phyloP scores from a whole-genome alignment of 2,113 vertebrate genomes.

The Gopherus flavomarginatus region DNA sequence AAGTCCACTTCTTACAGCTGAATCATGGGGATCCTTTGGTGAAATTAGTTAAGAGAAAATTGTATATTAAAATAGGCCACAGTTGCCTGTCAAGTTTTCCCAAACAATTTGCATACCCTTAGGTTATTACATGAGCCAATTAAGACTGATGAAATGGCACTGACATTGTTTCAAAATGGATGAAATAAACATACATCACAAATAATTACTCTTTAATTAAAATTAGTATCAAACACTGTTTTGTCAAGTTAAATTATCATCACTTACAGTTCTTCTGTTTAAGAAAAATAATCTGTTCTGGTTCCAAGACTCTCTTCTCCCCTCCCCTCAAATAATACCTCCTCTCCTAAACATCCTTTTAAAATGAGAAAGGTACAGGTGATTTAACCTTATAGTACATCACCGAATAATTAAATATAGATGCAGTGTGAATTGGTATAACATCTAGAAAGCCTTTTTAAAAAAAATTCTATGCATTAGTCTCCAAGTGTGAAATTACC shows the following conservation, averaged over 20 bases:
- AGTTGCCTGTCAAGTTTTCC: background rate
- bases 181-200: background rate
- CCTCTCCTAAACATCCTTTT: background rate
- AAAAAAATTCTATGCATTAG: conserved; percentile 16
- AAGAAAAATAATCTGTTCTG: background rate
- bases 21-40: background rate
- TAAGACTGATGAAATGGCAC: background rate
- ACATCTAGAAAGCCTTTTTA: background rate
- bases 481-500: conserved; percentile 47
- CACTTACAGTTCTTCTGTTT: background rate
- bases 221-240: background rate
- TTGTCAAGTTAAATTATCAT: background rate
- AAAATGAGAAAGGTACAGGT: background rate
- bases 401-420: background rate
- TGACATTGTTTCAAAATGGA: background rate
- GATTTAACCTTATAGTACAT: background rate
- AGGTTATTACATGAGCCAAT: background rate
- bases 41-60: background rate
- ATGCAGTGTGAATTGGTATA: background rate
- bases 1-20: background rate
- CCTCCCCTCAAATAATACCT: background rate
- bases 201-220: background rate
- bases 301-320: background rate
- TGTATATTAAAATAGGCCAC: background rate
- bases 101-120: background rate